phyloP scores from a whole-genome alignment of 2,113 vertebrate genomes.

The Hipposideros armiger region DNA sequence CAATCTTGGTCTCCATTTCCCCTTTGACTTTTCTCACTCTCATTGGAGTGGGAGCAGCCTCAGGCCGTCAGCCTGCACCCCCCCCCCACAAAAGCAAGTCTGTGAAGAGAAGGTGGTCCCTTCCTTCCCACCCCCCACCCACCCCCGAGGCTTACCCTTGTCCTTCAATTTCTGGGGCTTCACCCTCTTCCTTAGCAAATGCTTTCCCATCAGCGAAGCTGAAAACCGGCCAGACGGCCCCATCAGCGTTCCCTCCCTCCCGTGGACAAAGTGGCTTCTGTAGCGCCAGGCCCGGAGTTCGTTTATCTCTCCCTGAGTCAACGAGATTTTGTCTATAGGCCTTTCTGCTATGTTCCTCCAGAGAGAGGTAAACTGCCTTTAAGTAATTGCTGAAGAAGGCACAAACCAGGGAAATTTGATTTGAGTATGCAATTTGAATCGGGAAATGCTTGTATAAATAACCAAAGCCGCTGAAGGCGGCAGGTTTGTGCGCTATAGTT shows the following conservation, averaged over 20 bases:
- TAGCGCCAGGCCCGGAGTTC: background rate
- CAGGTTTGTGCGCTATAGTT: slow-evolving; percentile 68
- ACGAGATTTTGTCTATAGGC: slow-evolving; percentile 69
- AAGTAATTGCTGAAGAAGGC: slow-evolving; percentile 83
- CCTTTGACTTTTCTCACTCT: background rate
- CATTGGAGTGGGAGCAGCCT: background rate
- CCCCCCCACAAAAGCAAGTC: background rate
- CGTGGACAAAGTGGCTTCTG: slow-evolving; percentile 25
- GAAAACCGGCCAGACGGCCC: background rate
- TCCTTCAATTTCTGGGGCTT: background rate
- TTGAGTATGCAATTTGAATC: slow-evolving; percentile 77
- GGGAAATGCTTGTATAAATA: slow-evolving; percentile 77
- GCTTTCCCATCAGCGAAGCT: background rate
- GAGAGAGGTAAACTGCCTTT: slow-evolving; percentile 79
- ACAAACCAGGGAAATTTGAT: slow-evolving; percentile 82
- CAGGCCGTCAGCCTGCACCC: background rate
- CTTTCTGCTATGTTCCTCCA: slow-evolving; percentile 74
- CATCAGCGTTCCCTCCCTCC: background rate
- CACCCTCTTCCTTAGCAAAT: background rate
- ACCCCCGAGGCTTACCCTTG: fast-evolving
- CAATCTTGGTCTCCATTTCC: background rate
- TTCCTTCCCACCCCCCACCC: background rate
- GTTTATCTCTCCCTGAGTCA: slow-evolving; percentile 57
- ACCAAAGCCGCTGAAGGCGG: slow-evolving; percentile 66
- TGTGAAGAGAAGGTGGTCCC: background rate